Evolutionary conservation across 2,888 invertebrate genomes (phyloP), one percentile per base, ranked within the genome.

Genomic region (Pachycephus smyrnensis): DNA sequence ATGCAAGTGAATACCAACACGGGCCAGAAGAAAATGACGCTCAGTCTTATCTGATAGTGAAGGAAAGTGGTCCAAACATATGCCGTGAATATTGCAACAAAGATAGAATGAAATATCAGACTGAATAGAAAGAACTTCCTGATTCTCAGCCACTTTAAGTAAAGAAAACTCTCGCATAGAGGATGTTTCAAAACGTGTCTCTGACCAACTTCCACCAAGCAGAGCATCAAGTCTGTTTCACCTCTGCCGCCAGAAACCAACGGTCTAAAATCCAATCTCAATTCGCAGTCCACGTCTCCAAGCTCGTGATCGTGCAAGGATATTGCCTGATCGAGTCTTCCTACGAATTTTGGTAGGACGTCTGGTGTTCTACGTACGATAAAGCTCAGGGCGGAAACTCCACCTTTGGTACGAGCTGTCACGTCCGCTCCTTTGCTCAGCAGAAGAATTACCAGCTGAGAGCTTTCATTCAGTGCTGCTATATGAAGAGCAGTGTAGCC

Each of bases 401-500:
- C 96, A 3, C 97, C 97, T 82, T 96, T 96, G 0, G 97, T 97
- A 80, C 95, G 93, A 0, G 95, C 93, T 0, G 97, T 97, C 0
- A 97, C 95, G 87, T 97, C 97, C 0, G 96, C 97, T 0, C 96
- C 97, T 87, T 96, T 94, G 90, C 93, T 94, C 82, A 97, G 92
- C 76, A 97, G 92, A 77, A 96, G 92, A 86, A 95, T 92, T 23
- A 96, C 96, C 85, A 96, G 95, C 31, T 94, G 93, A 11, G 96
- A 96, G 86, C 95, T 96, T 90, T 97, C 97, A 88, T 97, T 96
- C 37, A 97, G 92, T 0, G 97, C 97, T 0, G 97, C 97, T 73
- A 97, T 94, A 88, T 97, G 97, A 55, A 97, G 90, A 0, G 97
- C 95, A 0, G 97, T 96, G 88, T 97, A 97, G n/a, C 97, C 97